Conservation (phyloP, 2,113 vertebrate species). For the Thunnus maccoyii region DNA sequence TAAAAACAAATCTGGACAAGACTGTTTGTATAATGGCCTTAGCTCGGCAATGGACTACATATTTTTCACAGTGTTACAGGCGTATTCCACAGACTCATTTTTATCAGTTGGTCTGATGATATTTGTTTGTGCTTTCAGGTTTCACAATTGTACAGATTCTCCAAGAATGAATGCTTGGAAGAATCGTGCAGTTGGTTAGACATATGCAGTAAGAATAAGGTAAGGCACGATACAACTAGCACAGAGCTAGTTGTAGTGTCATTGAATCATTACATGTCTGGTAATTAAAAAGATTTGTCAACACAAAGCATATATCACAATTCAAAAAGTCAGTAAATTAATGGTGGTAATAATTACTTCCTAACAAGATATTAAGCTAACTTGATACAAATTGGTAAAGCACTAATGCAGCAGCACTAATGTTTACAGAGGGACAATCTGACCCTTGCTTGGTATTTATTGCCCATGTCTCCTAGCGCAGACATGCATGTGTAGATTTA, state of each 20-base stretch:
- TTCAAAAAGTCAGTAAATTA: background rate
- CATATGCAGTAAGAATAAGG: background rate
- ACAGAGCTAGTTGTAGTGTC: background rate
- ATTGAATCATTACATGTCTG: background rate
- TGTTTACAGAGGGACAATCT: conserved; percentile 15
- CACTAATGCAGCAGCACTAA: background rate
- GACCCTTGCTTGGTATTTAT: background rate
- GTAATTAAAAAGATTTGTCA: too few species aligned
- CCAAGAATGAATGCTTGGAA: background rate
- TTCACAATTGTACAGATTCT: too few species aligned
- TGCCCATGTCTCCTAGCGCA: background rate
- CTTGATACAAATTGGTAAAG: background rate
- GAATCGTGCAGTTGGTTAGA: background rate
- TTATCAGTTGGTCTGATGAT: too few species aligned
- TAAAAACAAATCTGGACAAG: background rate
- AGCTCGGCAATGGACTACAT: too few species aligned
- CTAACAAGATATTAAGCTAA: background rate
- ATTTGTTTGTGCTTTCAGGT: too few species aligned
- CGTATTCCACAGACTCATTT: too few species aligned
- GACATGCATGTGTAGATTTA: background rate
- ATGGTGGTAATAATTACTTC: background rate
- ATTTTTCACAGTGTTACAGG: too few species aligned
- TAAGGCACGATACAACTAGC: background rate
- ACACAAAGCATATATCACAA: too few species aligned
- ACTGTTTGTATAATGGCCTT: background rate